phyloP scores from a whole-genome alignment of 53 echinoderm and acorn worm genomes.

The Pentamera pediparva region DNA sequence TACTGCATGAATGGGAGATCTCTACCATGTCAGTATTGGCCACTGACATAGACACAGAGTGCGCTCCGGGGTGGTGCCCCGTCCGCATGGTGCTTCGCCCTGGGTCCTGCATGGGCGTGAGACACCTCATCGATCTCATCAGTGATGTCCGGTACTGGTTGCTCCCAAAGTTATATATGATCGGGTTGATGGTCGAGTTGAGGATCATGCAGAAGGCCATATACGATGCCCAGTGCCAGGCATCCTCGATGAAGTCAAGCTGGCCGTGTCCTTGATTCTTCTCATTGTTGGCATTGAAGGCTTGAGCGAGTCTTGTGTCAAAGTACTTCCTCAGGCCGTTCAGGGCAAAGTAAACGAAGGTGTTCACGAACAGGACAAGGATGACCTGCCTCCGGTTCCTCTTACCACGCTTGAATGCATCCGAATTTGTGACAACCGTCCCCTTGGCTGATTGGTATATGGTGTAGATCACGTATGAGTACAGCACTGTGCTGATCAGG shows the following conservation, averaged over 20 bases:
- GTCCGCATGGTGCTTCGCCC: not conserved
- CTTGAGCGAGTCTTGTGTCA: constrained; percentile 20
- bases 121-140: constrained; percentile 5
- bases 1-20: too few relatives aligned
- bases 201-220: constrained; percentile 21
- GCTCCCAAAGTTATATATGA: constrained; percentile 21
- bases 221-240: constrained; percentile 28
- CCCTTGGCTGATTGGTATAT: not conserved
- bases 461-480: constrained; percentile 13
- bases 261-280: constrained; percentile 4
- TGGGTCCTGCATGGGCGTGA: not conserved
- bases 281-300: not conserved
- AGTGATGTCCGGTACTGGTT: constrained; percentile 19
- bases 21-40: too few relatives aligned
- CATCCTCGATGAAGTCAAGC: not conserved
- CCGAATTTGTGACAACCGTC: not conserved
- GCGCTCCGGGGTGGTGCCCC: not conserved
- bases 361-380: constrained; percentile 5
- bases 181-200: constrained; percentile 18
- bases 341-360: constrained; percentile 22
- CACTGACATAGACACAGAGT: not conserved
- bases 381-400: constrained; percentile 26
- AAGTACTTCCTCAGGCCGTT: constrained; percentile 11
- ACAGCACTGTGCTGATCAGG: constrained; percentile 15
- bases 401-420: not conserved